Conservation (phyloP, 2,797 vertebrate genomes). For the Trematomus bernacchii region DNA sequence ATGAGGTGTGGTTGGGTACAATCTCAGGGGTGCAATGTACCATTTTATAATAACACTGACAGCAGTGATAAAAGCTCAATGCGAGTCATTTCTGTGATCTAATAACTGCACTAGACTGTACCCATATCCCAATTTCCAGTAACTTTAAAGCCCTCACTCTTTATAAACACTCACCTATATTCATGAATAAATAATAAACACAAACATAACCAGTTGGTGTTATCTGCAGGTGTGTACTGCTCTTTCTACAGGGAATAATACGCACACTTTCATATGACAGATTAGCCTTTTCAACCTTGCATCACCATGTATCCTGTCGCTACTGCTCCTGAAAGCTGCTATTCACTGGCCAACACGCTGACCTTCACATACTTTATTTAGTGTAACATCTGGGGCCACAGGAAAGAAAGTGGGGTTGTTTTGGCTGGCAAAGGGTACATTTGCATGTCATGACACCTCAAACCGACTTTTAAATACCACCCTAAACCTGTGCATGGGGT, state of each 20-base stretch:
- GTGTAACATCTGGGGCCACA: background rate
- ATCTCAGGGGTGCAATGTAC: background rate
- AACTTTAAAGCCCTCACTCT: background rate
- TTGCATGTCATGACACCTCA: background rate
- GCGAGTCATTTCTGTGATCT: background rate
- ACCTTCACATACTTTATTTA: background rate
- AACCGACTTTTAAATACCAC: background rate
- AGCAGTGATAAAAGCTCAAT: background rate
- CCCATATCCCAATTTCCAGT: background rate
- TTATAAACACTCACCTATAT: background rate
- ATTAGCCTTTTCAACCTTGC: background rate
- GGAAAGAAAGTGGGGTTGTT: constrained; percentile 8
- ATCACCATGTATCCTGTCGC: background rate
- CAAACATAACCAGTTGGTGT: background rate
- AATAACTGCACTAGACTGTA: background rate
- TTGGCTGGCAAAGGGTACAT: background rate
- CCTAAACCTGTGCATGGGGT: background rate
- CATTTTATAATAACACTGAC: background rate
- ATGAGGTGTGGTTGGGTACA: background rate
- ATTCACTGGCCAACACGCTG: background rate
- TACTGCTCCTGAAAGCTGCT: background rate
- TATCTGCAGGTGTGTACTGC: background rate
- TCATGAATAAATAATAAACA: constrained; percentile 7
- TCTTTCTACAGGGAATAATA: background rate
- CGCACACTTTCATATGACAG: background rate